Base-by-base conservation (phyloP, 2,888 invertebrate genomes). In the Leptothorax acervorum region DNA sequence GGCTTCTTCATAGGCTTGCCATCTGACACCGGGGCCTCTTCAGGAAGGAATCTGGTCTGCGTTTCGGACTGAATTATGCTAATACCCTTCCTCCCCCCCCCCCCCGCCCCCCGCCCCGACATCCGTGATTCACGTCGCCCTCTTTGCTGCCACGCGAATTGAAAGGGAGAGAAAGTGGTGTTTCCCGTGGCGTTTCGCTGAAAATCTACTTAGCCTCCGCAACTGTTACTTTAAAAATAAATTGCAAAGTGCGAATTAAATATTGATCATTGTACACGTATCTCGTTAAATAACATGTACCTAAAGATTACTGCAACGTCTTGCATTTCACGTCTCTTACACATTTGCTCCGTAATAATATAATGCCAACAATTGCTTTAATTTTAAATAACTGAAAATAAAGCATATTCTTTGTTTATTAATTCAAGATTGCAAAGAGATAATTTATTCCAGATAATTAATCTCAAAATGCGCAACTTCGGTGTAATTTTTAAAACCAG, bases 1-100 rank as follows among this genome's bases (percentile, higher is more conserved):
- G 87, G 86, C 82, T 86, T 73, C 84, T 86, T 87, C 90, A 75
- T 87, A 89, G 89, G 84, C 87, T 68, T 57, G 89, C 90, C 89
- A 87, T 89, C 90, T 89, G 90, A 89, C 87, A 82, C 87, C 83
- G 82, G 83, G 76, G 79, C 81, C 82, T 82, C 85, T 81, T 76
- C 76, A 60, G 71, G 68, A 62, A 82, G 85, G 83, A 88, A 90
- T 88, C 85, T 79, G 85, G 76, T 82, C 82, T 79, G 83, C 73
- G 73, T 82, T 82, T 83, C 86, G 70, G 84, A 73, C 85, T 90
- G 90, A 90, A 90, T 90, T 91, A 90, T 90, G 91, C 90, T 90
- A 88, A 90, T 90, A 60, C 82, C 82, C 85, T 82, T 86, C 84
- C 39, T 31, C 45, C 35, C 35, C 35, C 35, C 0, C 5, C 35